phyloP scores from a whole-genome alignment of 2,797 vertebrate species.

The Karalla daura region DNA sequence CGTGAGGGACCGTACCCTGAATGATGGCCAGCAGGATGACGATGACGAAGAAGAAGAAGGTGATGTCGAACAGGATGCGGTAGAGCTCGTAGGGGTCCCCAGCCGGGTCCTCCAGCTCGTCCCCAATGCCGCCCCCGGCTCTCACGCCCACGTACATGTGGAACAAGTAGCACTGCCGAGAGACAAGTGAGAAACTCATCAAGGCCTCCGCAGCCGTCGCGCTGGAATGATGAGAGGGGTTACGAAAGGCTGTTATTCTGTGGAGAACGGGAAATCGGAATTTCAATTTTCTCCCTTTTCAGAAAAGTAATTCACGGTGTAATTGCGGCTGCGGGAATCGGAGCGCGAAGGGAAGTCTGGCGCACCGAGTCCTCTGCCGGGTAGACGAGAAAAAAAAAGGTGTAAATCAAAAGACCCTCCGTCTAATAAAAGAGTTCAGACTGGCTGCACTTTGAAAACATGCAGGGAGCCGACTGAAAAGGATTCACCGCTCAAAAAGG shows the following conservation, averaged over 20 bases:
- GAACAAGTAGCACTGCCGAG: slow-evolving; percentile 94
- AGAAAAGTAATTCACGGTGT: not conserved
- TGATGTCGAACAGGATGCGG: slow-evolving; percentile 98
- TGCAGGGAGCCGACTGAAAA: not conserved
- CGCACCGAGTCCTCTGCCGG: not conserved
- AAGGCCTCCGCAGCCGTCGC: not conserved
- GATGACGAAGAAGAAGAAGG: slow-evolving; percentile 99
- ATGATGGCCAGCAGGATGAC: slow-evolving; percentile 99
- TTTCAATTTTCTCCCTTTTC: not conserved
- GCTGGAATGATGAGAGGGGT: not conserved
- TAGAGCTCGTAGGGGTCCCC: slow-evolving; percentile 98
- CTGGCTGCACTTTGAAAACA: too few relatives aligned
- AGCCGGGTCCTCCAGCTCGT: slow-evolving; percentile 97
- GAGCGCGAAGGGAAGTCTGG: too few relatives aligned
- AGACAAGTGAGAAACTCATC: not conserved
- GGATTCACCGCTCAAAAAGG: not conserved
- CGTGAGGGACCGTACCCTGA: slow-evolving; percentile 86
- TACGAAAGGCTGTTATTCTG: not conserved
- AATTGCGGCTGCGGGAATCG: not conserved
- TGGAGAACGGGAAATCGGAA: not conserved
- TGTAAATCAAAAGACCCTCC: not conserved
- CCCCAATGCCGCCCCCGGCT: slow-evolving; percentile 97
- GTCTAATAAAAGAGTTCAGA: not conserved
- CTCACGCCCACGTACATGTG: slow-evolving; percentile 99
- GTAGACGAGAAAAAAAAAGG: not conserved